phyloP scores from a whole-genome alignment of 2,888 invertebrate species.

The Labia minor region DNA sequence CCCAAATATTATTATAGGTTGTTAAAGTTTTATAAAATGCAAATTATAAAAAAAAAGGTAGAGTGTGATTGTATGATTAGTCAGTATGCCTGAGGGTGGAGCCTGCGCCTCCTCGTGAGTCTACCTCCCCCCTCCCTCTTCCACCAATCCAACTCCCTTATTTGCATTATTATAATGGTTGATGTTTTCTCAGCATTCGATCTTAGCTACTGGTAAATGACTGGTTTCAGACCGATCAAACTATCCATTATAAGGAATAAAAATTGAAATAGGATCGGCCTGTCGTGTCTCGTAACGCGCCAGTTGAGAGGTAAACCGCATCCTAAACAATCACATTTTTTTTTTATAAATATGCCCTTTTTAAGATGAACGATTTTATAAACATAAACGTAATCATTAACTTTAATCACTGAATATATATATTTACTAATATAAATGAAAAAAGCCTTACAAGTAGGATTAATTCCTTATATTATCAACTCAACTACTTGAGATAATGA shows the following conservation, averaged over 20 bases:
- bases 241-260: conserved; percentile 25
- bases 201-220: conserved; percentile 26
- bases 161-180: conserved; percentile 19
- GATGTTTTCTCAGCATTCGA: conserved; percentile 18
- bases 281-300: conserved; percentile 20
- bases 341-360: neutral
- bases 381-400: neutral
- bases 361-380: neutral
- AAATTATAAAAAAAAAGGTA: neutral
- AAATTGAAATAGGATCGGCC: conserved; percentile 24
- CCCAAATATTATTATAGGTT: conserved; percentile 13
- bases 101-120: conserved; percentile 13
- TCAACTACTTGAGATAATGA: no score
- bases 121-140: neutral
- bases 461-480: no score
- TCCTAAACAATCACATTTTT: neutral
- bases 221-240: conserved; percentile 20
- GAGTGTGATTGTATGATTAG: conserved; percentile 4
- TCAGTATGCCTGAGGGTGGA: neutral
- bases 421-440: no score
- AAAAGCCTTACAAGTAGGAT: no score
- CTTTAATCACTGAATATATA: neutral
- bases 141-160: neutral
- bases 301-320: neutral
- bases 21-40: conserved; percentile 4